A percentile compares a stretch with the other conserved stretches of the same genome.
phyloP scores from a whole-genome alignment of 2,888 invertebrate genomes.

The Drosophila robusta region DNA sequence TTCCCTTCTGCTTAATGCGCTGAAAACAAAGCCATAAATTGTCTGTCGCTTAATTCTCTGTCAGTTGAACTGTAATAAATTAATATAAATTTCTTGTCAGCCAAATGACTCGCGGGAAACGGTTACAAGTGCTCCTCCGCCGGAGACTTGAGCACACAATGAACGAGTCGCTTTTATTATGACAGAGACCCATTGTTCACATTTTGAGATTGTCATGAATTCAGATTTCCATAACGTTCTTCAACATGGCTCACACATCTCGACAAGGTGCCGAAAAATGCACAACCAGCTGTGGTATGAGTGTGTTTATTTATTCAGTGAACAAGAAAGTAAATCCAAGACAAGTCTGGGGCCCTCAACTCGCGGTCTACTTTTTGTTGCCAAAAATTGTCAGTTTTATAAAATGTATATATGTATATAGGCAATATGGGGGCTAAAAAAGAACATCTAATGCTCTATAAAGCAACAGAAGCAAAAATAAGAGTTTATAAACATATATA shows the following conservation, averaged over 20 bases:
- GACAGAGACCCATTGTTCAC: constrained; percentile 35
- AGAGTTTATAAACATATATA: too few relatives aligned
- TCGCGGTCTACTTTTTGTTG: background rate
- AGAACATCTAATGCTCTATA: too few relatives aligned
- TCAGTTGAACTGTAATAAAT: constrained; percentile 84
- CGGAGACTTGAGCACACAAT: constrained; percentile 9
- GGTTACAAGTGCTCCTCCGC: constrained; percentile 45
- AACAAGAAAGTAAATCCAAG: background rate
- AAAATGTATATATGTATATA: too few relatives aligned
- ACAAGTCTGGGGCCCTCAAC: background rate
- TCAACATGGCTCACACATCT: background rate
- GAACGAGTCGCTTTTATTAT: constrained; percentile 20
- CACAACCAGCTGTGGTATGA: background rate
- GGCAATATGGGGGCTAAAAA: too few relatives aligned
- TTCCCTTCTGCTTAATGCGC: constrained; percentile 59
- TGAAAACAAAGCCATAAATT: constrained; percentile 84
- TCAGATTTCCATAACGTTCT: constrained; percentile 34
- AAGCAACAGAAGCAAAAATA: too few relatives aligned
- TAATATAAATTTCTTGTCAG: constrained; percentile 84
- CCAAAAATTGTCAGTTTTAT: too few relatives aligned
- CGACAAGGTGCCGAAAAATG: background rate
- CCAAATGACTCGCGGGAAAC: constrained; percentile 41
- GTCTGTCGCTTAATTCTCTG: constrained; percentile 83
- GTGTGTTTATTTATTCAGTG: background rate
- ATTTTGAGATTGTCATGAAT: constrained; percentile 25